These are phyloP conservation scores for Eupsilia transversa DNA, from an alignment of 2,888 invertebrate species.

Conservation along the genomic window DNA sequence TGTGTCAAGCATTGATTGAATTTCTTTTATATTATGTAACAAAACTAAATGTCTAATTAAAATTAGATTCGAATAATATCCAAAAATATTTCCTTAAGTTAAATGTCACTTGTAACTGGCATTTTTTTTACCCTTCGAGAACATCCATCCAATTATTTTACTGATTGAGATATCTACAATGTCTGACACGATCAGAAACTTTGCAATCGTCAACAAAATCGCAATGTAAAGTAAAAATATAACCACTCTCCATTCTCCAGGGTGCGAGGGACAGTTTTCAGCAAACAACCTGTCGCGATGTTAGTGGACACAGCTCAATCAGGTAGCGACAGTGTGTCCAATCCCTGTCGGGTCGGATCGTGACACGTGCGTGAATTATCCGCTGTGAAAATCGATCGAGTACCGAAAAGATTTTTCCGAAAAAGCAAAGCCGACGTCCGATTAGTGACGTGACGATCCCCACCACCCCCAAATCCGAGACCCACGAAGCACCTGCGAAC, in stretches of 20 bases:
- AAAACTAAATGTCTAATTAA: conserved; percentile 14
- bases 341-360: conserved; percentile 73
- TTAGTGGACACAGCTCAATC: conserved; percentile 73
- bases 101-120: conserved; percentile 8
- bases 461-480: conserved; percentile 82
- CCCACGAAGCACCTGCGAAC: conserved; percentile 87
- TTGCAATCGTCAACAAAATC: conserved; percentile 21
- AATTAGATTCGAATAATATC: conserved; percentile 19
- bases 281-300: conserved; percentile 75
- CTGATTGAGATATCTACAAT: conserved; percentile 23
- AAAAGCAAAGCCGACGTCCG: conserved; percentile 84
- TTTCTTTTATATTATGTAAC: conserved; percentile 40
- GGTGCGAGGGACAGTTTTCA: conserved; percentile 62
- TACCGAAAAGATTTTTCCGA: conserved; percentile 82
- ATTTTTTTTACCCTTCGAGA: conserved; percentile 18
- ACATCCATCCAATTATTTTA: conserved; percentile 19
- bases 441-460: conserved; percentile 82
- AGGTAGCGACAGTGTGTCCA: conserved; percentile 79
- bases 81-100: conserved; percentile 18
- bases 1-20: conserved; percentile 74
- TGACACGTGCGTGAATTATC: conserved; percentile 89
- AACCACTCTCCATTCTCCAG: conserved; percentile 45
- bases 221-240: conserved; percentile 62
- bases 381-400: conserved; percentile 88
- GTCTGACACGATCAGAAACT: background rate